A percentile compares a stretch with the other conserved stretches of the same genome.
phyloP scores from a whole-genome alignment of 2,888 invertebrate species.

The Sycophila texana region DNA sequence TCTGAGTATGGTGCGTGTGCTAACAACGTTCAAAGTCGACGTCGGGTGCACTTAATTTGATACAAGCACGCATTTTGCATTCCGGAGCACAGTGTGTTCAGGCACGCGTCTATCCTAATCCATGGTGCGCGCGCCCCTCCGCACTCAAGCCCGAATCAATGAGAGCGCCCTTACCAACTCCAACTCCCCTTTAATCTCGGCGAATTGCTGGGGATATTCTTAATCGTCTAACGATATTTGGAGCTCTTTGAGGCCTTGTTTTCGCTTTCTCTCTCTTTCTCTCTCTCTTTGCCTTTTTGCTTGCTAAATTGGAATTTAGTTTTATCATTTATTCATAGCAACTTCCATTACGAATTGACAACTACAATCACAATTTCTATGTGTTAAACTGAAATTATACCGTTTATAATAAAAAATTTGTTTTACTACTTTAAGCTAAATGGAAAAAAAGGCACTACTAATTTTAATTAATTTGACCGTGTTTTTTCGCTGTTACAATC shows the following conservation, averaged over 20 bases:
- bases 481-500: too few species aligned
- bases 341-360: too few species aligned
- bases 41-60: slow-evolving; percentile 14
- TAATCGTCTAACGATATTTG: slow-evolving; percentile 43
- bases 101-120: not conserved
- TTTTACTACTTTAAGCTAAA: too few species aligned
- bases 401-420: too few species aligned
- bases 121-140: not conserved
- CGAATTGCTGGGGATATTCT: slow-evolving; percentile 28
- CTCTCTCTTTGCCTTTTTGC: not conserved
- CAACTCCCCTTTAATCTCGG: not conserved
- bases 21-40: too few species aligned
- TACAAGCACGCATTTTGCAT: slow-evolving; percentile 29
- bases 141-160: slow-evolving; percentile 24
- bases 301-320: not conserved
- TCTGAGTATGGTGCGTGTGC: not conserved
- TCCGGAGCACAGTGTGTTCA: not conserved
- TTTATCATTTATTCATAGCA: too few species aligned
- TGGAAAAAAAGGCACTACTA: too few species aligned
- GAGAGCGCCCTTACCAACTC: not conserved
- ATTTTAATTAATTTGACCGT: too few species aligned
- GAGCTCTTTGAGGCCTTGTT: not conserved
- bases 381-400: too few species aligned
- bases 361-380: too few species aligned
- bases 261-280: not conserved